Percentiles rank a stretch among this genome's conserved stretches.
These are phyloP conservation scores for Orussus abietinus DNA, from an alignment of 1,140 invertebrate species.

Conservation along the genomic window DNA sequence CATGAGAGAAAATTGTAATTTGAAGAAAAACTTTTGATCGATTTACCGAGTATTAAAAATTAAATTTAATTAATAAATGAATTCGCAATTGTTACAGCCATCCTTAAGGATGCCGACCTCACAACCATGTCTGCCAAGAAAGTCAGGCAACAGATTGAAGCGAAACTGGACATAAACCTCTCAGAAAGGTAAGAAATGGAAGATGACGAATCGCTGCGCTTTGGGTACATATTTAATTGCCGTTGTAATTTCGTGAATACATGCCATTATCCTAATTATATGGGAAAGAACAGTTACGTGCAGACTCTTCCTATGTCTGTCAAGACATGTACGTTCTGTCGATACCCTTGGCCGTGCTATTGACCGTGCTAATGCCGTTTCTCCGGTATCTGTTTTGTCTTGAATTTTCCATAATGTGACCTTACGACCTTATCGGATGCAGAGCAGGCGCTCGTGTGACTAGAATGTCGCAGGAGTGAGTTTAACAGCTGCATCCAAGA, in stretches of 20 bases:
- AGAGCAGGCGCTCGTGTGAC: constrained; percentile 24
- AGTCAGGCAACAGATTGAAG: constrained; percentile 83
- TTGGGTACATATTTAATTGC: no score
- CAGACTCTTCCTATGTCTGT: no score
- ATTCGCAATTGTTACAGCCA: constrained; percentile 68
- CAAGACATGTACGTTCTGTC: no score
- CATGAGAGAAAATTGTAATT: no score
- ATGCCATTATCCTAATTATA: no score
- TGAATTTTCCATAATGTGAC: not conserved
- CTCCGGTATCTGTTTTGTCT: not conserved
- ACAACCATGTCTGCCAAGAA: constrained; percentile 82
- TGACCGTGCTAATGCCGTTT: constrained; percentile 1
- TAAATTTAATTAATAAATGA: no score
- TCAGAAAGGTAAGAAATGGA: constrained; percentile 57
- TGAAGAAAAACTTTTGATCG: no score
- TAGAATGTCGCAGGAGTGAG: constrained; percentile 20
- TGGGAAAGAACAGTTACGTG: no score
- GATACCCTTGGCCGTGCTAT: no score
- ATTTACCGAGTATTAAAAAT: no score
- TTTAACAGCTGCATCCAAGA: constrained; percentile 38
- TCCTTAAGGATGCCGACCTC: constrained; percentile 83
- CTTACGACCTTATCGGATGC: constrained; percentile 21
- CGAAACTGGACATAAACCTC: constrained; percentile 74
- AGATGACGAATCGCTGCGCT: no score
- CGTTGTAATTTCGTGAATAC: no score